Evolutionary conservation across 2,113 vertebrate genomes (phyloP).

Genomic region (Callipepla squamata): DNA sequence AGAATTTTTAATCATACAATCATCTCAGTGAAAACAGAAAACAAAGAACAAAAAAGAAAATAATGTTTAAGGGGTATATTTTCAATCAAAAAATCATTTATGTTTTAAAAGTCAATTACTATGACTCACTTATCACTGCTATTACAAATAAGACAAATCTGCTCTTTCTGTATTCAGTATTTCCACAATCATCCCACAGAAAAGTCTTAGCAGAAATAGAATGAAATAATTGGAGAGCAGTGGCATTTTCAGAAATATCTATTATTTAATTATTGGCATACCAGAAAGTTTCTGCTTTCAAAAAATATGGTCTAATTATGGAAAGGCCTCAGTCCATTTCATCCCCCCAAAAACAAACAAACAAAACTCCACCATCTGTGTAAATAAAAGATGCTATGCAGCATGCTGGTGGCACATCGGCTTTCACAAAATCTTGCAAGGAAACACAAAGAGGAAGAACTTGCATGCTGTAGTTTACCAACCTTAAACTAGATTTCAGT

Average conservation of each 20-base stretch:
- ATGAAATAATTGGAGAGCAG: neutral
- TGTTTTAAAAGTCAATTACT: constrained; percentile 24
- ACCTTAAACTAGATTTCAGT: neutral
- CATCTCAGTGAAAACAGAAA: neutral
- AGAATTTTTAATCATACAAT: constrained; percentile 20
- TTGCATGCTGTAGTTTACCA: neutral
- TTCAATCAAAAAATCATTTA: constrained; percentile 11
- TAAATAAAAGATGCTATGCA: neutral
- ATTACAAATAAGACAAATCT: neutral
- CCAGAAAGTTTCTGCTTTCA: neutral
- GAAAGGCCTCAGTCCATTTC: neutral
- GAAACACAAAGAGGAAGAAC: neutral
- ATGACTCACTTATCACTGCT: neutral
- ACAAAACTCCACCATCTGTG: neutral
- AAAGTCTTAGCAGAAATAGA: neutral
- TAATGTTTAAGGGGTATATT: constrained; percentile 4
- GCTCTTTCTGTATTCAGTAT: neutral
- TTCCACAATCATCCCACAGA: neutral
- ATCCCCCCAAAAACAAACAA: neutral
- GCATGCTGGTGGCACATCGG: too few species aligned
- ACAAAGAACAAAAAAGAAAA: neutral
- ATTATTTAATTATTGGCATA: neutral
- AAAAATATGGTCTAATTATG: neutral
- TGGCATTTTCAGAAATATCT: neutral
- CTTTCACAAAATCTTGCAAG: neutral